Evolutionary conservation across 1,140 invertebrate species (phyloP).

Genomic region (Drosophila hydei): DNA sequence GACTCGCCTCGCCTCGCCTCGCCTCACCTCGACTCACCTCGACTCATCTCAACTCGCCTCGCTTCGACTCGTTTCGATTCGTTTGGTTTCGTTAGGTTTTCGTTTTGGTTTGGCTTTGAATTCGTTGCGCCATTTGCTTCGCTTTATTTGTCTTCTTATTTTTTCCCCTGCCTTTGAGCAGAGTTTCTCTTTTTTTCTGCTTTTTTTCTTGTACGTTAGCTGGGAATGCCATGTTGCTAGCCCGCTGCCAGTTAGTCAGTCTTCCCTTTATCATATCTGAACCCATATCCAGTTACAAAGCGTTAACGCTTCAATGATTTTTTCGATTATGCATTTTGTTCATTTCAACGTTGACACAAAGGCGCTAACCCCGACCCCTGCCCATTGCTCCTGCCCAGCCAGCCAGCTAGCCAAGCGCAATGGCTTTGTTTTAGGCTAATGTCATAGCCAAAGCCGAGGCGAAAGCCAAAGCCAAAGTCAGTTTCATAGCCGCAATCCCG

Average conservation of each 20-base stretch:
- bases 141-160: slow-evolving; percentile 13
- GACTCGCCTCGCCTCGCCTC: not conserved
- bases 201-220: slow-evolving; percentile 8
- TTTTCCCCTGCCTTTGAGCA: slow-evolving; percentile 30
- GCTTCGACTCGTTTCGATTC: slow-evolving; percentile 14
- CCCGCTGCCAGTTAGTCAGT: slow-evolving; percentile 10
- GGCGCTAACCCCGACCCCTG: not conserved
- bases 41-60: not conserved
- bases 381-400: not conserved
- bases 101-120: slow-evolving; percentile 33
- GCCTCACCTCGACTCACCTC: not conserved
- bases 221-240: slow-evolving; percentile 12
- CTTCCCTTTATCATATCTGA: slow-evolving; percentile 34
- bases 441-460: slow-evolving; percentile 38
- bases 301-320: slow-evolving; percentile 77
- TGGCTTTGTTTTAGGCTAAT: slow-evolving; percentile 63
- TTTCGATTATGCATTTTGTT: slow-evolving; percentile 80
- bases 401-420: not conserved
- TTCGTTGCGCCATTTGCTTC: slow-evolving; percentile 27
- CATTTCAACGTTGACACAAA: slow-evolving; percentile 77
- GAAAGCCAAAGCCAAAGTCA: slow-evolving; percentile 31
- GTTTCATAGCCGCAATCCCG: not conserved
- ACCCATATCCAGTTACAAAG: slow-evolving; percentile 74
- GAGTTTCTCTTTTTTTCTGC: slow-evolving; percentile 6
- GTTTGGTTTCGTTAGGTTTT: slow-evolving; percentile 15